phyloP scores from a whole-genome alignment of 1,140 invertebrate genomes.

The Caenorhabditis brenneri region DNA sequence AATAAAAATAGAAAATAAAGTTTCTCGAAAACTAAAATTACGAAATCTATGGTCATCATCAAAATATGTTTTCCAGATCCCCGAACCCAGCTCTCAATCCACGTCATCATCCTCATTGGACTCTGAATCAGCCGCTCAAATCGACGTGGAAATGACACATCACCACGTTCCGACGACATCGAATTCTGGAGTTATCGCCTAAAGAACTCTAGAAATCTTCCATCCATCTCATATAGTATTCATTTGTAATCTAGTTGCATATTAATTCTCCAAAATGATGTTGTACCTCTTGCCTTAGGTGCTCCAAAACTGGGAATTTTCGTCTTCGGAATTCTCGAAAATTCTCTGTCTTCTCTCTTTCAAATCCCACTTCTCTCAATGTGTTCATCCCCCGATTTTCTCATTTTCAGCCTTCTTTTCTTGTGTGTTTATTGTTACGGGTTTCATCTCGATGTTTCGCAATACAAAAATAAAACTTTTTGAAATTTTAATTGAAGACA shows the following conservation, averaged over 20 bases:
- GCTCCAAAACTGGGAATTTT: background rate
- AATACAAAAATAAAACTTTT: too few species aligned
- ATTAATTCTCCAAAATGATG: background rate
- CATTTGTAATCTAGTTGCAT: background rate
- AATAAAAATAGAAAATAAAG: too few species aligned
- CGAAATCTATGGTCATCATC: background rate
- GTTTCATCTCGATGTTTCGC: too few species aligned
- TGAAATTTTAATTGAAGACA: too few species aligned
- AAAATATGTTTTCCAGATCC: background rate
- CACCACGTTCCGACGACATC: slow-evolving; percentile 28
- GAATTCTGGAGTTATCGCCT: background rate
- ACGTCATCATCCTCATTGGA: background rate
- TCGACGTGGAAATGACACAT: slow-evolving; percentile 34
- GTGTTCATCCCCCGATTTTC: background rate
- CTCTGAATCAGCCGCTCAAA: background rate
- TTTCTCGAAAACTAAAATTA: too few species aligned
- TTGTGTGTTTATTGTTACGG: too few species aligned
- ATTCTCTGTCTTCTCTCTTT: background rate
- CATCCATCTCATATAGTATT: background rate
- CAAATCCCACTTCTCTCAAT: background rate
- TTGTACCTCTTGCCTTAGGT: slow-evolving; percentile 34
- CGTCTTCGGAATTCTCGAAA: background rate
- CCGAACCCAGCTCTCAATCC: background rate
- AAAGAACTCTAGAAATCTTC: background rate
- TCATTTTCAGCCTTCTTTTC: too few species aligned